phyloP scores from a whole-genome alignment of 2,888 invertebrate species.

The Drosophila tanythrix region DNA sequence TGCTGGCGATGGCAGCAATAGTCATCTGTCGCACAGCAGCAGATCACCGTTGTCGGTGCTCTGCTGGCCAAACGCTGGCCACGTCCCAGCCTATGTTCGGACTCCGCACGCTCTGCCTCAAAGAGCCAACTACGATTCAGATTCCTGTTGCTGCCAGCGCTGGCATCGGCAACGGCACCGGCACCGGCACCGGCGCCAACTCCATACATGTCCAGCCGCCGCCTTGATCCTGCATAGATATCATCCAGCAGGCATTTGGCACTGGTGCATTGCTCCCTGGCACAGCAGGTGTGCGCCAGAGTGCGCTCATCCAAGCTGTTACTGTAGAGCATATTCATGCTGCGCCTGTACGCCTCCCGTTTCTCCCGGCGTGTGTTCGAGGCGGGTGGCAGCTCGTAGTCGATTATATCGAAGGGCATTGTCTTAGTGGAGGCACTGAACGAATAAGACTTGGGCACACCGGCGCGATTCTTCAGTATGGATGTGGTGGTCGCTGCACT shows the following conservation, averaged over 20 bases:
- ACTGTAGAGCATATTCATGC: constrained; percentile 81
- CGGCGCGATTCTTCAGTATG: constrained; percentile 79
- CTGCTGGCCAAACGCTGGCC: constrained; percentile 43
- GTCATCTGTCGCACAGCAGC: constrained; percentile 83
- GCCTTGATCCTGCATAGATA: constrained; percentile 76
- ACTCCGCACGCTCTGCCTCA: constrained; percentile 73
- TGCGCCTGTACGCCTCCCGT: constrained; percentile 81
- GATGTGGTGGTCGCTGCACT: constrained; percentile 67
- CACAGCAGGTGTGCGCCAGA: constrained; percentile 80
- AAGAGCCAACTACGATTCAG: constrained; percentile 79
- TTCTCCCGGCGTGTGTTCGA: constrained; percentile 80
- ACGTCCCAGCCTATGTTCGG: constrained; percentile 68
- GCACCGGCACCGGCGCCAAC: constrained; percentile 6
- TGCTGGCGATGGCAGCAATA: constrained; percentile 83
- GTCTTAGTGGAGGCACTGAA: constrained; percentile 84
- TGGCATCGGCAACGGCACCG: constrained; percentile 22
- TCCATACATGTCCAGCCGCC: constrained; percentile 39
- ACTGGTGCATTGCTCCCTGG: constrained; percentile 83
- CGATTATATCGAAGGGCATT: constrained; percentile 84
- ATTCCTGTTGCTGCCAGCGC: constrained; percentile 81
- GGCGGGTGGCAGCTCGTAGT: constrained; percentile 83
- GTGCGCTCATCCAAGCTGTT: constrained; percentile 76
- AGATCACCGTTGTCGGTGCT: constrained; percentile 71
- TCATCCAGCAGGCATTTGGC: constrained; percentile 83
- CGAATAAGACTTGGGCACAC: constrained; percentile 85